These are phyloP conservation scores for Pristionchus maxplancki DNA, from an alignment of 2,888 invertebrate species.

Conservation along the genomic window DNA sequence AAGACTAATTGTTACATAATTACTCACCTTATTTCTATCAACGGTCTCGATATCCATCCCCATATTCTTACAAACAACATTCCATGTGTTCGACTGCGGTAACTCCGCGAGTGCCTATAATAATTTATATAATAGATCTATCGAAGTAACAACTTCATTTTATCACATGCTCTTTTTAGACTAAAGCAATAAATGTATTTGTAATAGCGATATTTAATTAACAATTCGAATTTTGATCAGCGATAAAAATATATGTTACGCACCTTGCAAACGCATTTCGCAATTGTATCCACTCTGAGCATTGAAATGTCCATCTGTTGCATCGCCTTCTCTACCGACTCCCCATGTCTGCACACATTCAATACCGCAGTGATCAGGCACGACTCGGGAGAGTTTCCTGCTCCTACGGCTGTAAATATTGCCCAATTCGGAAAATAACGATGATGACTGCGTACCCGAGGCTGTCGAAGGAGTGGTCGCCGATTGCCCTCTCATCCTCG, in stretches of 20 bases:
- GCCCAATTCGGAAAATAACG: neutral
- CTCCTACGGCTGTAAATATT: neutral
- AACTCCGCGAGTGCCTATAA: constrained; percentile 34
- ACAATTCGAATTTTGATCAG: too few species aligned
- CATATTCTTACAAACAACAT: neutral
- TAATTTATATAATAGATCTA: neutral
- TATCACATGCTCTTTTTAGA: too few species aligned
- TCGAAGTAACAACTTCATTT: too few species aligned
- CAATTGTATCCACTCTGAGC: neutral
- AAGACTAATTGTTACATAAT: neutral
- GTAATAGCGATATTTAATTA: too few species aligned
- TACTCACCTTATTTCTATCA: constrained; percentile 17
- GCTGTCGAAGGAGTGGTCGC: neutral
- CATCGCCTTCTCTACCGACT: constrained; percentile 14
- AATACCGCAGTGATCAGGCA: neutral
- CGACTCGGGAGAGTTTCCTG: neutral
- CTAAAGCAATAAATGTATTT: too few species aligned
- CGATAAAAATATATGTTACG: neutral
- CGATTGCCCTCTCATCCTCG: neutral
- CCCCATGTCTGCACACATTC: neutral
- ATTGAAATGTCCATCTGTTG: neutral
- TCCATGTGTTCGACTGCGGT: neutral
- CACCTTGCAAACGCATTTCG: neutral
- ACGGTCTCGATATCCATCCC: neutral
- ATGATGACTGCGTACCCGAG: neutral